Percentiles rank a stretch among this genome's conserved stretches.
These are phyloP conservation scores for Pediacus dermestoides DNA, from an alignment of 2,888 invertebrate genomes.

Conservation along the genomic window DNA sequence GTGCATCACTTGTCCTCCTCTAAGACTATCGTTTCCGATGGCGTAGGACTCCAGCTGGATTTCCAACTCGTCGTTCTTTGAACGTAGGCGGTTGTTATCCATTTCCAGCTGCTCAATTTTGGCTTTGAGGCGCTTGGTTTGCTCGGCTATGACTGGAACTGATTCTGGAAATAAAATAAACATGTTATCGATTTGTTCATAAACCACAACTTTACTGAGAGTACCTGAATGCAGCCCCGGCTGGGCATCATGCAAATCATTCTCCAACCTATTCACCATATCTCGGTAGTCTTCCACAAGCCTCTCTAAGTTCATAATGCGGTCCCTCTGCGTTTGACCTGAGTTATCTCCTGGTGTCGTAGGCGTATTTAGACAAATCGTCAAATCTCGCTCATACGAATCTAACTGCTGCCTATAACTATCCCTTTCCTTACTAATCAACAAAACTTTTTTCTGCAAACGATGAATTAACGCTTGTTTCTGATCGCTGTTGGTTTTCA, in stretches of 20 bases:
- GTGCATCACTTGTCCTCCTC: constrained; percentile 56
- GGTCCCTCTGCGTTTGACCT: constrained; percentile 53
- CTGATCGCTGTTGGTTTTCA: constrained; percentile 61
- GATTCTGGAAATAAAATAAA: constrained; percentile 27
- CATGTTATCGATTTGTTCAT: no score
- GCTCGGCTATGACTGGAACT: constrained; percentile 51
- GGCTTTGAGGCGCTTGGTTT: constrained; percentile 57
- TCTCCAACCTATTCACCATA: constrained; percentile 63
- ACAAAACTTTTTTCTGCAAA: constrained; percentile 67
- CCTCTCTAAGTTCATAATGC: constrained; percentile 71
- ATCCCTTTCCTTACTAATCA: constrained; percentile 70
- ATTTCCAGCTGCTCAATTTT: constrained; percentile 55
- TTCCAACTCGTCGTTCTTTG: constrained; percentile 61
- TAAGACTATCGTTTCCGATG: constrained; percentile 44
- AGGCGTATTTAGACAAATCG: constrained; percentile 44
- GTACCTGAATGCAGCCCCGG: constrained; percentile 26
- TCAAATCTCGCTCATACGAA: constrained; percentile 78
- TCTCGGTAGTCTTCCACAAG: constrained; percentile 72
- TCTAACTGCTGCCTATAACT: constrained; percentile 77
- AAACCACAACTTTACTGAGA: no score
- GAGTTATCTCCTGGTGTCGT: constrained; percentile 28
- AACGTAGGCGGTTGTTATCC: constrained; percentile 51
- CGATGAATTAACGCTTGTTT: constrained; percentile 67
- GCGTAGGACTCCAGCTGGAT: constrained; percentile 59
- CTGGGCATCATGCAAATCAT: constrained; percentile 52